Conservation (phyloP, 2,113 vertebrate genomes). For the Manacus vitellinus region DNA sequence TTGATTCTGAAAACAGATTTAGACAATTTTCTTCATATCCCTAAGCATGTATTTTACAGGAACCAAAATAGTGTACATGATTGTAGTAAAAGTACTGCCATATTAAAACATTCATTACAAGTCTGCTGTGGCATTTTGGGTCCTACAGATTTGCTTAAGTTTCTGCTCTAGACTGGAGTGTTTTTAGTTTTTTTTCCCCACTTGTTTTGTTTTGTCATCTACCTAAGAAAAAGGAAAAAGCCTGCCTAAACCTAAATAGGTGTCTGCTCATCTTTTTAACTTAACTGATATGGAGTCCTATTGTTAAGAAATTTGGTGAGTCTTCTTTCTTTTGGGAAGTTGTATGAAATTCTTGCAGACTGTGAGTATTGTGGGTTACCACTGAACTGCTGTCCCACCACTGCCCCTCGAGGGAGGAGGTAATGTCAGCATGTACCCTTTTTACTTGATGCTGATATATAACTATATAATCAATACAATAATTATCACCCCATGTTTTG, state of each 20-base stretch:
- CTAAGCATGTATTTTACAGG: neutral
- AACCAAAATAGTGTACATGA: neutral
- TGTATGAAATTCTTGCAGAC: neutral
- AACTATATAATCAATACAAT: neutral
- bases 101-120: neutral
- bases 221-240: neutral
- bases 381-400: neutral
- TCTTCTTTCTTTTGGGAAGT: neutral
- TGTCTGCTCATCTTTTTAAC: neutral
- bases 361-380: neutral
- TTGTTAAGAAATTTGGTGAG: neutral
- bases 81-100: neutral
- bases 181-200: rapidly evolving
- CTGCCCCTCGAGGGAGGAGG: neutral
- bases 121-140: neutral
- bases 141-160: neutral
- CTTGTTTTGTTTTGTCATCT: neutral
- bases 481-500: neutral
- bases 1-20: neutral
- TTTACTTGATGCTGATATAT: neutral
- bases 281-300: neutral
- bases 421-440: neutral
- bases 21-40: neutral
- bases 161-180: neutral
- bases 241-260: neutral